Evolutionary conservation across 2,113 vertebrate genomes (phyloP).

Genomic region (Crotalus viridis): DNA sequence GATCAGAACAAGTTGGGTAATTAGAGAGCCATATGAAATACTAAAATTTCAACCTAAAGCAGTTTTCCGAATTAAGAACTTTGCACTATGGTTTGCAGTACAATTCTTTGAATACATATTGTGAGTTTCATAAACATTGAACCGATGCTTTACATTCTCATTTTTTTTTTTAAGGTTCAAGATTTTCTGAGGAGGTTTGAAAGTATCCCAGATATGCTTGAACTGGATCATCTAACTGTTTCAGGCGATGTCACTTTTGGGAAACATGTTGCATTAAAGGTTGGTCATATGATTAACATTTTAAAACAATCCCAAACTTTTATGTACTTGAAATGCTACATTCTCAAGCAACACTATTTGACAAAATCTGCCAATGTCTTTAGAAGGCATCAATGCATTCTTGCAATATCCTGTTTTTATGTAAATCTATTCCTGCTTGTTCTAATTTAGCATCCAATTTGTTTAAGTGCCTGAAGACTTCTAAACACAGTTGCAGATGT

Average conservation of each 20-base stretch:
- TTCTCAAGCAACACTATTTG: background rate
- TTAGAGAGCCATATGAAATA: background rate
- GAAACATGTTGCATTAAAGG: conserved; percentile 95
- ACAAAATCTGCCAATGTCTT: background rate
- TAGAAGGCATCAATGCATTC: background rate
- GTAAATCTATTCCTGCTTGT: background rate
- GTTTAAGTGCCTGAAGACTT: background rate
- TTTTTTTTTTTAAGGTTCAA: conserved; percentile 79
- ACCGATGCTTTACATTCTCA: background rate
- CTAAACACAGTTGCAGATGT: background rate
- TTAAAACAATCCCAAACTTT: background rate
- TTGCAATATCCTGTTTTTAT: background rate
- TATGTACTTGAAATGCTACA: background rate
- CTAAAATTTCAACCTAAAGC: background rate
- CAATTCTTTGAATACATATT: too few species aligned
- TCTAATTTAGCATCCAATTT: background rate
- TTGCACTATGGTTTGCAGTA: background rate
- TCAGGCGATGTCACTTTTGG: conserved; percentile 98
- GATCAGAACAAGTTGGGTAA: background rate
- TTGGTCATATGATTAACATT: conserved; percentile 51
- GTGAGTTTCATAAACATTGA: background rate
- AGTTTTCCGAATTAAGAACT: background rate
- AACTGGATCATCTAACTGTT: conserved; percentile 96
- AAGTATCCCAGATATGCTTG: conserved; percentile 98
- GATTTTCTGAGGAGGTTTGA: conserved; percentile 94